Evolutionary conservation across 2,113 vertebrate genomes (phyloP), one percentile per base, ranked within the genome.

Genomic region (Ptychochromis oligacanthus): DNA sequence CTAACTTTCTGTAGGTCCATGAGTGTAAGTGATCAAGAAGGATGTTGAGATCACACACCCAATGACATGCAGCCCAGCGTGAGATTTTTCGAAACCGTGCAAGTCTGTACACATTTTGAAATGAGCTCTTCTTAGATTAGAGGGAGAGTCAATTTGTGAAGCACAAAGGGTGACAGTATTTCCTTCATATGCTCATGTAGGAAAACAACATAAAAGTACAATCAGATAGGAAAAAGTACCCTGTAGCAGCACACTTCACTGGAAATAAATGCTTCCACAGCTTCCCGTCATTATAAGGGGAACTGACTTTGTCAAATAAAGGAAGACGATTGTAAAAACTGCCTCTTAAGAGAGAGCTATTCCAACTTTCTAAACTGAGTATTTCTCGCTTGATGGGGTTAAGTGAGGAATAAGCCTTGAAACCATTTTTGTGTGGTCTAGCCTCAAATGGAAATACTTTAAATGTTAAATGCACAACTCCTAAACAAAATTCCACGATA

Each of bases 1-100:
- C 36, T 74, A 79, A 88, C 64, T 79, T 83, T 83, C 43, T 78
- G 70, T 75, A 52, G 49, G 36, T 83, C 20, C 17, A 2, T 86
- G 67, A 83, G 49, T 60, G 57, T 81, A 24, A 9, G 78, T 77
- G 49, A 80, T 82, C 77, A 58, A 75, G 34, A 38, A n/a, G 56
- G 61, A 7, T 49, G 70, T 76, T 55, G 31, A 74, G 46, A 55
- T 67, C 1, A 12, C 24, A 2, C 46, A 80, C n/a, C 77, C n/a
- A 72, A 4, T 2, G 7, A 83, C 3, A 11, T 8, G 1, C 24
- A 52, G 60, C 78, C 6, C 46, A 38, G 8, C n/a, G 20, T n/a
- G 7, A 7, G 34, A 46, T 49, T 67, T 17, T 52, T 40, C 58
- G 31, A 18, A 65, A 22, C 7, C 38, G 17, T n/a, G 49, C 2